These are phyloP conservation scores for Ispidina lecontei DNA, from an alignment of 2,797 vertebrate species.

Conservation along the genomic window DNA sequence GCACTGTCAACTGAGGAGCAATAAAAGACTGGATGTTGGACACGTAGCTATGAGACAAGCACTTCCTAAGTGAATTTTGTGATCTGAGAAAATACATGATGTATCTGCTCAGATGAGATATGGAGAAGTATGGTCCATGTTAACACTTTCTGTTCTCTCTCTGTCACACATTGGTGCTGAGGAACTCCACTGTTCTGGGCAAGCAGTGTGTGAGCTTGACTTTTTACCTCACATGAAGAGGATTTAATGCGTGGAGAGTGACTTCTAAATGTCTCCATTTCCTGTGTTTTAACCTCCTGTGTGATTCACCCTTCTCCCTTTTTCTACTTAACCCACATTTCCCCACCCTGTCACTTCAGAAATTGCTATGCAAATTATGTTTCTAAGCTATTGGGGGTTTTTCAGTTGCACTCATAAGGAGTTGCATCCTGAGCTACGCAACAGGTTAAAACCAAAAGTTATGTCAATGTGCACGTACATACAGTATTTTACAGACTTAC, in stretches of 20 bases:
- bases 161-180: neutral
- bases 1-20: neutral
- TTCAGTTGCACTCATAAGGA: neutral
- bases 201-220: neutral
- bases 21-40: neutral
- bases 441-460: neutral
- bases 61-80: neutral
- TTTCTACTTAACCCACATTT: neutral
- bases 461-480: neutral
- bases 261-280: neutral
- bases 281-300: neutral
- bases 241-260: neutral
- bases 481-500: neutral
- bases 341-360: neutral
- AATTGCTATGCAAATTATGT: neutral
- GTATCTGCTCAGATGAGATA: neutral
- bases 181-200: neutral
- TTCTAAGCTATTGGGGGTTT: neutral
- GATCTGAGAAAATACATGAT: neutral
- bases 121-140: neutral
- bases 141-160: neutral
- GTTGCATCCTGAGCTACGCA: neutral
- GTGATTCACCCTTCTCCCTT: neutral
- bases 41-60: neutral
- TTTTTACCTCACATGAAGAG: neutral